A percentile compares a stretch with the other conserved stretches of the same genome.
These are phyloP conservation scores for Lanistes nyassanus DNA, from an alignment of 1,140 invertebrate species.

Conservation along the genomic window DNA sequence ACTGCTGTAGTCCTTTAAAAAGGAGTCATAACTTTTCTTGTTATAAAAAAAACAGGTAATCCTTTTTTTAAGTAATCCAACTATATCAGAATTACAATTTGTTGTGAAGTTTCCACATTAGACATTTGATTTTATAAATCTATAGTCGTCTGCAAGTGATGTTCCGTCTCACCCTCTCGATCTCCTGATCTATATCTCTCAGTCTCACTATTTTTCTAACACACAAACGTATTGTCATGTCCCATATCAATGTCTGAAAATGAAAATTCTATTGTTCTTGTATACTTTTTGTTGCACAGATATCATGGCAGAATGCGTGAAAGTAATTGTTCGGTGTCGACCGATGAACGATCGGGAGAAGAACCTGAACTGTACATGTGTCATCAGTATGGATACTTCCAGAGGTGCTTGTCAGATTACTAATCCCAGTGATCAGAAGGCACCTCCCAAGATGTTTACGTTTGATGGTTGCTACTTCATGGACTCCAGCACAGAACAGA, in stretches of 20 bases:
- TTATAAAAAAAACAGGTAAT: background rate
- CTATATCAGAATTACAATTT: background rate
- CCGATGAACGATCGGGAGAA: conserved; percentile 86
- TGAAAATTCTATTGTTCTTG: background rate
- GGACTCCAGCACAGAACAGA: conserved; percentile 75
- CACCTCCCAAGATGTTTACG: conserved; percentile 78
- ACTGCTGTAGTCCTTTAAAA: background rate
- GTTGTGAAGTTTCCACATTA: background rate
- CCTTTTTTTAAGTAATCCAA: background rate
- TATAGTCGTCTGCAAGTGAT: too few species aligned
- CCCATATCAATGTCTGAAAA: background rate
- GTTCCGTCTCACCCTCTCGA: too few species aligned
- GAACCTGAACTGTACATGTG: conserved; percentile 78
- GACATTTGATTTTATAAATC: too few species aligned
- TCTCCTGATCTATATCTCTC: background rate
- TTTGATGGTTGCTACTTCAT: conserved; percentile 78
- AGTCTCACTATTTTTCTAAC: background rate
- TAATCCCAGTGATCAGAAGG: conserved; percentile 72
- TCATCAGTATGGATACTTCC: conserved; percentile 77
- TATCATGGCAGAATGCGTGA: conserved; percentile 78
- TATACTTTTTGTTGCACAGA: background rate
- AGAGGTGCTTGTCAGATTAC: conserved; percentile 72
- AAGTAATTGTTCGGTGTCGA: conserved; percentile 90
- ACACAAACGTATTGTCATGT: background rate
- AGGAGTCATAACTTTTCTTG: background rate